phyloP scores from a whole-genome alignment of 2,888 invertebrate species.

The Orchesella flavescens region DNA sequence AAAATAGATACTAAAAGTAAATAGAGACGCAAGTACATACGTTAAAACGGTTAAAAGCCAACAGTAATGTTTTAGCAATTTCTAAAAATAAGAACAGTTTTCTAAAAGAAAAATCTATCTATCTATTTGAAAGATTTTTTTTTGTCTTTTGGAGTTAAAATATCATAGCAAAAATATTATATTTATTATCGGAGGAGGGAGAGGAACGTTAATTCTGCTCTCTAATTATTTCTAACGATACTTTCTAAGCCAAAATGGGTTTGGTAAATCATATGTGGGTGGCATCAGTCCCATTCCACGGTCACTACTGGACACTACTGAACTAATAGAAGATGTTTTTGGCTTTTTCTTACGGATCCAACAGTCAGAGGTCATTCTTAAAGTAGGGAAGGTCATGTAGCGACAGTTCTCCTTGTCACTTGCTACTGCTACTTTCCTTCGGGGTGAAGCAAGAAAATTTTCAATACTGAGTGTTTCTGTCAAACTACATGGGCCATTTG shows the following conservation, averaged over 20 bases:
- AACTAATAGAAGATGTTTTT: constrained; percentile 2
- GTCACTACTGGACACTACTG: too few relatives aligned
- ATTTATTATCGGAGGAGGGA: not conserved
- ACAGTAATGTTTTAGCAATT: too few relatives aligned
- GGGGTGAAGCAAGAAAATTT: too few relatives aligned
- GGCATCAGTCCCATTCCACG: constrained; percentile 58
- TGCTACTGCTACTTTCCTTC: too few relatives aligned
- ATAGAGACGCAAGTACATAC: too few relatives aligned
- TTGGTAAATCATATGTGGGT: constrained; percentile 67
- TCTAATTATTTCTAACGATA: constrained; percentile 34
- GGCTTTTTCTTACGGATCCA: constrained; percentile 67
- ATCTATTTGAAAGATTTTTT: too few relatives aligned
- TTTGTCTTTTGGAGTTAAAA: not conserved
- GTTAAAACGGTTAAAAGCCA: too few relatives aligned
- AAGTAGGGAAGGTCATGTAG: constrained; percentile 67
- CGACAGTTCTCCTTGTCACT: not conserved
- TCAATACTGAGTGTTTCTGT: too few relatives aligned
- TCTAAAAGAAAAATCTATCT: too few relatives aligned
- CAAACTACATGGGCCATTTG: too few relatives aligned
- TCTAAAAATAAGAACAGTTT: too few relatives aligned
- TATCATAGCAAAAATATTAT: not conserved
- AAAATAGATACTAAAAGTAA: too few relatives aligned
- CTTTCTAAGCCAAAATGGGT: constrained; percentile 70
- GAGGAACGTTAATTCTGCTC: not conserved
- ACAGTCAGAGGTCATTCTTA: constrained; percentile 60